Percentiles rank a stretch among this genome's conserved stretches.
Evolutionary conservation across 2,797 vertebrate genomes (phyloP).

Genomic region (Aphelocoma californica): DNA sequence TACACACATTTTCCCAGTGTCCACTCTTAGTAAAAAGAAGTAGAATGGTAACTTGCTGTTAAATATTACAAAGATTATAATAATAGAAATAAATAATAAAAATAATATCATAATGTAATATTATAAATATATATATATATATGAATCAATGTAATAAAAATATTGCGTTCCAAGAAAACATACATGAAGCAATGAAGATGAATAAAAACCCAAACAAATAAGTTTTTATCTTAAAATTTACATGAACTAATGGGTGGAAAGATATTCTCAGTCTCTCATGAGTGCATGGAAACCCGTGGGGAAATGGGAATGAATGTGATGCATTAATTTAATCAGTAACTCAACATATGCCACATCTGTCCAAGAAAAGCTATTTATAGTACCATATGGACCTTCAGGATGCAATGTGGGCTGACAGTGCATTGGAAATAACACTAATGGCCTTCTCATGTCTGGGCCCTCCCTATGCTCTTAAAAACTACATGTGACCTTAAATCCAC

Average conservation of each 20-base stretch:
- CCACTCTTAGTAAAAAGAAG: neutral
- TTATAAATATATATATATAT: neutral
- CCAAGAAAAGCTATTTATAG: neutral
- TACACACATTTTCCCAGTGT: neutral
- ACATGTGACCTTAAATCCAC: neutral
- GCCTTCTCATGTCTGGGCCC: neutral
- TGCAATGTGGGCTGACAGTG: neutral
- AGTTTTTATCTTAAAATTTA: neutral
- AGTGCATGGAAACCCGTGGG: neutral
- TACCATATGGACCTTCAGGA: neutral
- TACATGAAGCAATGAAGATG: neutral
- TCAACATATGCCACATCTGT: neutral
- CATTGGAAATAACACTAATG: neutral
- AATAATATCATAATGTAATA: neutral
- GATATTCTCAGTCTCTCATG: neutral
- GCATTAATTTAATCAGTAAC: neutral
- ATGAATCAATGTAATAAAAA: neutral
- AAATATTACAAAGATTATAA: neutral
- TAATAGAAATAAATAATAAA: neutral
- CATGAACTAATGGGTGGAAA: rapidly evolving
- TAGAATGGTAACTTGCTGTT: neutral
- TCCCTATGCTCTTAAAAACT: neutral
- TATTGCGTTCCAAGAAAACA: neutral
- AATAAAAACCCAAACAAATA: rapidly evolving
- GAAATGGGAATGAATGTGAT: neutral